Evolutionary conservation across 2,113 vertebrate species (phyloP).

Genomic region (Centrocercus urophasianus): DNA sequence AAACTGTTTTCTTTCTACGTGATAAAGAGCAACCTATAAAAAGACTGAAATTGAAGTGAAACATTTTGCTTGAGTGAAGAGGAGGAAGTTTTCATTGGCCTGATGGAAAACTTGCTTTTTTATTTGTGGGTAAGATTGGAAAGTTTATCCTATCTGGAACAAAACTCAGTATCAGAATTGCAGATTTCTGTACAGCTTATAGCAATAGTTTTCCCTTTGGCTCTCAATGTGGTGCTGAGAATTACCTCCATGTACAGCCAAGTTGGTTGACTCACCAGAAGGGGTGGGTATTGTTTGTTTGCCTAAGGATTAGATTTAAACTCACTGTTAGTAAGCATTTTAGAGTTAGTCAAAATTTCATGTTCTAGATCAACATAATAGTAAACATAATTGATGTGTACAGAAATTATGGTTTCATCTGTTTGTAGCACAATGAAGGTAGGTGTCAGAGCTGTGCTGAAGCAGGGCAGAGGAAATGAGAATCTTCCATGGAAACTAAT

Average conservation of each 20-base stretch:
- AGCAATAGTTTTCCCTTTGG: background rate
- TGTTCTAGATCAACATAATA: background rate
- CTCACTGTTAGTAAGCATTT: background rate
- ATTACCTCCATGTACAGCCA: background rate
- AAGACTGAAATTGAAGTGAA: background rate
- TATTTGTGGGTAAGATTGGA: background rate
- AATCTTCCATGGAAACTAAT: background rate
- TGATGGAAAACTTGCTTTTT: background rate
- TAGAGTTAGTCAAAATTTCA: background rate
- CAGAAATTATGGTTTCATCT: background rate
- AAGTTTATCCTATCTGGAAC: background rate
- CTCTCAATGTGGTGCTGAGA: background rate
- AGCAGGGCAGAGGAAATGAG: background rate
- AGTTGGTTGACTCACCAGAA: background rate
- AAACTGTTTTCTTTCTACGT: rapidly evolving
- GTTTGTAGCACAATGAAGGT: background rate
- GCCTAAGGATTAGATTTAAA: background rate
- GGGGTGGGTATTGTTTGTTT: background rate
- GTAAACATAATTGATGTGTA: background rate
- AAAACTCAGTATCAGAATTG: background rate
- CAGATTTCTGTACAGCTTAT: background rate
- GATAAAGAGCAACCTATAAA: background rate
- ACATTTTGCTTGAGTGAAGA: background rate
- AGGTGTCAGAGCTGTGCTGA: background rate
- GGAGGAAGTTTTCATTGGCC: background rate